These are phyloP conservation scores for Shargacucullia verbasci DNA, from an alignment of 2,888 invertebrate genomes.

Conservation along the genomic window DNA sequence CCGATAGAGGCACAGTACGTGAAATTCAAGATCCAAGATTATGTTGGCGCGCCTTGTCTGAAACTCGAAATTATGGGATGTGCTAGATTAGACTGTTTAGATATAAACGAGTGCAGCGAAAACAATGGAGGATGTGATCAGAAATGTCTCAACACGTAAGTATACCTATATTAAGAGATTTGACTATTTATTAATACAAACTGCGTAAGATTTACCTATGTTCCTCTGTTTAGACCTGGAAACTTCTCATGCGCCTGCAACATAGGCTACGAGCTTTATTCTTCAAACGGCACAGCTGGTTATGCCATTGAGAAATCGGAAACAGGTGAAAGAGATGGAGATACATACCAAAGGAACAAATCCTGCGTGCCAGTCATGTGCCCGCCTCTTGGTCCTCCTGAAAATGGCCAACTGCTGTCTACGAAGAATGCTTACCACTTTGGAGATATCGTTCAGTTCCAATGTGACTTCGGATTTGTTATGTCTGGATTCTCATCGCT, in stretches of 20 bases:
- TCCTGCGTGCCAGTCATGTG: conserved; percentile 98
- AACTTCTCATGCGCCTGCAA: conserved; percentile 96
- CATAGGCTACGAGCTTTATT: conserved; percentile 96
- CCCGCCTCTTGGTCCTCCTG: conserved; percentile 92
- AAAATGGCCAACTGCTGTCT: conserved; percentile 95
- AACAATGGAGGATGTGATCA: conserved; percentile 98
- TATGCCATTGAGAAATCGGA: conserved; percentile 94
- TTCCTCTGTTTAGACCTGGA: conserved; percentile 91
- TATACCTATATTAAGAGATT: conserved; percentile 34
- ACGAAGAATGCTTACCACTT: conserved; percentile 96
- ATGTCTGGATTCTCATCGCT: conserved; percentile 96
- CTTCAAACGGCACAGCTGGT: conserved; percentile 96
- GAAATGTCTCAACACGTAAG: conserved; percentile 95
- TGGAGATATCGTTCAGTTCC: conserved; percentile 96
- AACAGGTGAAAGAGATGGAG: conserved; percentile 96
- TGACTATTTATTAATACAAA: background rate
- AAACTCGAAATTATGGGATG: conserved; percentile 98
- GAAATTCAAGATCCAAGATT: conserved; percentile 96
- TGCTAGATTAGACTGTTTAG: conserved; percentile 95
- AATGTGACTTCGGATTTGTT: conserved; percentile 98
- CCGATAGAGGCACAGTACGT: conserved; percentile 97
- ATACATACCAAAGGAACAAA: conserved; percentile 96
- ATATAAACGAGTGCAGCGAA: conserved; percentile 95
- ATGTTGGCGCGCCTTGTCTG: conserved; percentile 95
- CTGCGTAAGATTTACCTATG: background rate